Percentiles rank a stretch among this genome's conserved stretches.
Conservation (phyloP, 2,888 invertebrate genomes). For the Buathra laborator region DNA sequence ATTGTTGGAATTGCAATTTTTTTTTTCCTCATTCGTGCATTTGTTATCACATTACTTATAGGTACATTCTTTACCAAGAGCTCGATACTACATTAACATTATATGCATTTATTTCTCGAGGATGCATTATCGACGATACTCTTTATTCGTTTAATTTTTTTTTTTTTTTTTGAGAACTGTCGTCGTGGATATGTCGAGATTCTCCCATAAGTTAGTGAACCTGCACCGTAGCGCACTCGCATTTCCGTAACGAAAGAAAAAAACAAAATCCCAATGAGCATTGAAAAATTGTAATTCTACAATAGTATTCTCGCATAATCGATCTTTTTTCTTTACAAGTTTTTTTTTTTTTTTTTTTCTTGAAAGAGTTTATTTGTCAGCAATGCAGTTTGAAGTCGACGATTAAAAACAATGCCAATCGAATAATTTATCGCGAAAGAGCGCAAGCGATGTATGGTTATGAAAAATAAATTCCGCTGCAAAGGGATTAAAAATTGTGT, state of each 20-base stretch:
- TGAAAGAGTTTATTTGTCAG: background rate
- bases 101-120: conserved; percentile 23
- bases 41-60: conserved; percentile 68
- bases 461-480: too few relatives aligned
- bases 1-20: conserved; percentile 21
- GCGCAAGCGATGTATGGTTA: too few relatives aligned
- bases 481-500: too few relatives aligned
- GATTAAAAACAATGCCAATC: too few relatives aligned
- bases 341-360: too few relatives aligned
- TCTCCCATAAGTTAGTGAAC: conserved; percentile 60
- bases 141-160: background rate
- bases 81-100: conserved; percentile 66
- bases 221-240: conserved; percentile 23
- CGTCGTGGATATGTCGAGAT: conserved; percentile 65
- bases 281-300: background rate
- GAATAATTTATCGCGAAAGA: too few relatives aligned
- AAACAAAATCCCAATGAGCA: background rate
- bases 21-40: conserved; percentile 35
- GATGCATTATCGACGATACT: conserved; percentile 25
- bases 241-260: background rate
- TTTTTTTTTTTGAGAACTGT: conserved; percentile 17
- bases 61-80: conserved; percentile 69
- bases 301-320: conserved; percentile 17
- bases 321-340: background rate
- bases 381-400: background rate